Conservation (phyloP, 1,140 invertebrate genomes). For the Ceratina australensis region DNA sequence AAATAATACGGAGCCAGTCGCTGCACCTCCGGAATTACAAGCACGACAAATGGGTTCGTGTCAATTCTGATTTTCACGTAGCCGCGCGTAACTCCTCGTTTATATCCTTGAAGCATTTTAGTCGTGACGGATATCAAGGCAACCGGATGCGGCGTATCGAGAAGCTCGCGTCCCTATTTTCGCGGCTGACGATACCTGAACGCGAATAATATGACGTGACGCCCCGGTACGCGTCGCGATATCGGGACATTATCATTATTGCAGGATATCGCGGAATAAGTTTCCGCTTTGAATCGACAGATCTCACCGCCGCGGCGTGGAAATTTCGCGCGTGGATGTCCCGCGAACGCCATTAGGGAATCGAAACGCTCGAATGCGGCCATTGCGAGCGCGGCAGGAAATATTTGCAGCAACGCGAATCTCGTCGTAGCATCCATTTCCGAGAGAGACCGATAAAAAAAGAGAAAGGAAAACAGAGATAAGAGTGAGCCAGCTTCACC, state of each 20-base stretch:
- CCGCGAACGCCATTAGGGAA: slow-evolving; percentile 28
- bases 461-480: not conserved
- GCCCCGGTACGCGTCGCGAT: not conserved
- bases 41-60: slow-evolving; percentile 23
- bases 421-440: not conserved
- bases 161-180: slow-evolving; percentile 29
- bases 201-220: slow-evolving; percentile 31
- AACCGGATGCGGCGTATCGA: slow-evolving; percentile 16
- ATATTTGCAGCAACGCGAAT: slow-evolving; percentile 6
- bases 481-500: not conserved
- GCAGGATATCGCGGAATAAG: slow-evolving; percentile 48
- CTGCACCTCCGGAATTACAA: not conserved
- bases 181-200: slow-evolving; percentile 22
- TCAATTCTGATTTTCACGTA: slow-evolving; percentile 22
- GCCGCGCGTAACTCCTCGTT: not conserved
- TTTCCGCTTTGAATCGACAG: slow-evolving; percentile 42
- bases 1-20: not conserved
- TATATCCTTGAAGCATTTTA: slow-evolving; percentile 16
- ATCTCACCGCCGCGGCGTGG: not conserved
- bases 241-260: slow-evolving; percentile 45
- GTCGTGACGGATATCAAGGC: not conserved
- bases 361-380: slow-evolving; percentile 5
- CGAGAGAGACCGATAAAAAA: not conserved
- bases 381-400: not conserved
- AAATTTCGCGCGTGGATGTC: slow-evolving; percentile 6